Evolutionary conservation across 2,113 vertebrate genomes (phyloP).

Genomic region (Fregata magnificens): DNA sequence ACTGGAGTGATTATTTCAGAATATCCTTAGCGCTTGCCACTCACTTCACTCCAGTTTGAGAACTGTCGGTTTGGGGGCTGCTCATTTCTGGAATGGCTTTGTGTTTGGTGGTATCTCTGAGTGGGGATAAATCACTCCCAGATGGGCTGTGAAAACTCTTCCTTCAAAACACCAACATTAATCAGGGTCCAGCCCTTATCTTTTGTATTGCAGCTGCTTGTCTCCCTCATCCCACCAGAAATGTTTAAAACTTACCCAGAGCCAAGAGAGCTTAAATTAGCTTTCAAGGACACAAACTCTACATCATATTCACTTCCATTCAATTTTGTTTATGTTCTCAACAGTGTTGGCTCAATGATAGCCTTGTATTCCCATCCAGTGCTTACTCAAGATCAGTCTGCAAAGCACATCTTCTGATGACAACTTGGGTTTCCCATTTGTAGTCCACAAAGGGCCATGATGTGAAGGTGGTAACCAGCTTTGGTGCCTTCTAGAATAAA

Average conservation of each 20-base stretch:
- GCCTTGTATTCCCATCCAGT: not conserved
- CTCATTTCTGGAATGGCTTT: not conserved
- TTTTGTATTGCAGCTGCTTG: not conserved
- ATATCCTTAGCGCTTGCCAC: not conserved
- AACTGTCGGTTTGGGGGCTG: not conserved
- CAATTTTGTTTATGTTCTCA: not conserved
- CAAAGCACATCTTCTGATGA: not conserved
- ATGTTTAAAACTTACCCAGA: not conserved
- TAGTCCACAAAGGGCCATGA: not conserved
- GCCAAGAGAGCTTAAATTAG: constrained; percentile 38
- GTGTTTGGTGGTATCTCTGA: not conserved
- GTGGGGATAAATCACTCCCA: constrained; percentile 7
- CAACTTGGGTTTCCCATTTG: not conserved
- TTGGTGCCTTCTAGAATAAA: not conserved
- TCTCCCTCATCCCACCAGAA: constrained; percentile 19
- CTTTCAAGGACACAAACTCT: constrained; percentile 42
- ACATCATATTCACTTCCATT: not conserved
- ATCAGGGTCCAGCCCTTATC: not conserved
- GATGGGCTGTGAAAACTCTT: not conserved
- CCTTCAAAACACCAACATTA: constrained; percentile 29
- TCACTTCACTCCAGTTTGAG: not conserved
- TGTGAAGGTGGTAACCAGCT: not conserved
- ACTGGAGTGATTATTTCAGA: not conserved
- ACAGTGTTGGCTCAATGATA: not conserved
- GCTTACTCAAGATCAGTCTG: not conserved